Conservation (phyloP, 2,888 invertebrate genomes). For the Drosophila cognata region DNA sequence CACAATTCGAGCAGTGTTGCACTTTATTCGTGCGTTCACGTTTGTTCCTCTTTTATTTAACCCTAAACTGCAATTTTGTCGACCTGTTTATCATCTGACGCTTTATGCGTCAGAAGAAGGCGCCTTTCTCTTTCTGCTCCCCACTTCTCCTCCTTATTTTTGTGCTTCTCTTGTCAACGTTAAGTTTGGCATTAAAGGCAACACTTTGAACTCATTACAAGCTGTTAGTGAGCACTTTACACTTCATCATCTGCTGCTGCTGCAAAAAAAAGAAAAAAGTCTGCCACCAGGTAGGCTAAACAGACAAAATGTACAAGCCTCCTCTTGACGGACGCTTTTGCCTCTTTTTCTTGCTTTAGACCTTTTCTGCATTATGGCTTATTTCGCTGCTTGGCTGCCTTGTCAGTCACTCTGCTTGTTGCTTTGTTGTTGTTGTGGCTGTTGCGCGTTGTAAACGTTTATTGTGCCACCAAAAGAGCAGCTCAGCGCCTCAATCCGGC, state of each 20-base stretch:
- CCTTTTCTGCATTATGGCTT: slow-evolving; percentile 68
- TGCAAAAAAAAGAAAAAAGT: background rate
- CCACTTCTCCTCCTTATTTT: background rate
- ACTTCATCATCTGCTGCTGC: slow-evolving; percentile 68
- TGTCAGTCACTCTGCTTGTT: slow-evolving; percentile 43
- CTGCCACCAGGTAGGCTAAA: slow-evolving; percentile 26
- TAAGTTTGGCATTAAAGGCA: slow-evolving; percentile 51
- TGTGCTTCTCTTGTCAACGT: slow-evolving; percentile 1
- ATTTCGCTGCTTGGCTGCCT: slow-evolving; percentile 66
- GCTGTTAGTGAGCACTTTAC: slow-evolving; percentile 78
- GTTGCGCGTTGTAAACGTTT: slow-evolving; percentile 70
- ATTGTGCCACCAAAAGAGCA: slow-evolving; percentile 77
- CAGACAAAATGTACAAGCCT: slow-evolving; percentile 12
- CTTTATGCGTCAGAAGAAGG: slow-evolving; percentile 2
- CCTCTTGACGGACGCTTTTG: background rate
- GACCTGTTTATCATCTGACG: background rate
- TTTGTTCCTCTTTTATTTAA: background rate
- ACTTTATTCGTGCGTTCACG: background rate
- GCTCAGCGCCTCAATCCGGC: slow-evolving; percentile 21
- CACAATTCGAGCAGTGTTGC: background rate
- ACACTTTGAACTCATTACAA: slow-evolving; percentile 74
- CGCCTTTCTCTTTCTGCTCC: background rate
- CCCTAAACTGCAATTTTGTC: background rate
- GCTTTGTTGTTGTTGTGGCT: slow-evolving; percentile 3
- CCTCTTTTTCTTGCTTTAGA: slow-evolving; percentile 5